A percentile compares a stretch with the other conserved stretches of the same genome.
Conservation (phyloP, 2,113 vertebrate genomes). For the Pontoporia blainvillei region DNA sequence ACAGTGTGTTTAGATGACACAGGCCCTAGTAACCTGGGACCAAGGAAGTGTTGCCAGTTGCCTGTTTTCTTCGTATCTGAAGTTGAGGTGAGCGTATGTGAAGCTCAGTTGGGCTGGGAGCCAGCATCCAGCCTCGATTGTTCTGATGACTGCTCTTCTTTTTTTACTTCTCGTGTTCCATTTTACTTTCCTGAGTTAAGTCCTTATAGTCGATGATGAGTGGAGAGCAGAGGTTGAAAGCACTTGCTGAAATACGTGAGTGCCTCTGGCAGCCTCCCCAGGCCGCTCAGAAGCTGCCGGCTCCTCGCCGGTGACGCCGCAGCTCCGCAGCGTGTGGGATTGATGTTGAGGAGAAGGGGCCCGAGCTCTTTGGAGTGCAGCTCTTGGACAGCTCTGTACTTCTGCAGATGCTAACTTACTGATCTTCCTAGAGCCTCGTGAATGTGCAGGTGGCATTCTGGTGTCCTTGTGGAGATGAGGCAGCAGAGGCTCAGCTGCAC, state of each 20-base stretch:
- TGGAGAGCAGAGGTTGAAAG: not conserved
- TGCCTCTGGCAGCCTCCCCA: not conserved
- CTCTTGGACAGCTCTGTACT: not conserved
- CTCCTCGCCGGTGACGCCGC: not conserved
- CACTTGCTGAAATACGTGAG: not conserved
- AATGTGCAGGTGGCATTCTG: not conserved
- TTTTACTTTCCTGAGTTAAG: not conserved
- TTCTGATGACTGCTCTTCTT: not conserved
- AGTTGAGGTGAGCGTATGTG: not conserved
- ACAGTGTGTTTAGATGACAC: not conserved
- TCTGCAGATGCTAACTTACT: not conserved
- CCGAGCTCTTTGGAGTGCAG: not conserved
- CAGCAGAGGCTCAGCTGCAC: not conserved
- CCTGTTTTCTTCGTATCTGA: not conserved
- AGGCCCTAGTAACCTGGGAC: not conserved
- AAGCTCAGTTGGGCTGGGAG: not conserved
- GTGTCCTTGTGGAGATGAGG: not conserved
- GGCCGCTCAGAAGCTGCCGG: not conserved
- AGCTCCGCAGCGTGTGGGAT: not conserved
- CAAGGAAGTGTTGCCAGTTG: not conserved
- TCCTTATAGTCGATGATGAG: not conserved
- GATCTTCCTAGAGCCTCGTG: not conserved
- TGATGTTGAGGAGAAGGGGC: not conserved
- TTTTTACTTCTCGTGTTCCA: not conserved
- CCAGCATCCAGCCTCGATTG: not conserved